Evolutionary conservation across 2,888 invertebrate species (phyloP), one percentile per base, ranked within the genome.

Genomic region (Tetragonula carbonaria): DNA sequence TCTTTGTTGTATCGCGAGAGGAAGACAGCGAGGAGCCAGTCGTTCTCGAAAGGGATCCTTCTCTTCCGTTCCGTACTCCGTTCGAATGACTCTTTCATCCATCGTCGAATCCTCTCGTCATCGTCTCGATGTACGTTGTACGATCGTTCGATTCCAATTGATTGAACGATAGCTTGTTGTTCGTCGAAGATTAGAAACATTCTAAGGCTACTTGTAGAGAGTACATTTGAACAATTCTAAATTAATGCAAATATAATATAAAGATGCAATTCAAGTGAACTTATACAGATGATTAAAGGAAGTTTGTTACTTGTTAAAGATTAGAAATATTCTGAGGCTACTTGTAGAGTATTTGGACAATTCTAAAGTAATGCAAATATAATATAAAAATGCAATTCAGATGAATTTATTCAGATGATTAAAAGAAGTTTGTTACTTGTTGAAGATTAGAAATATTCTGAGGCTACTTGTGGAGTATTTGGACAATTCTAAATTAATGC

Each of bases 51-150:
- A 45, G 84, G 79, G 86, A 80, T 65, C 81, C 78, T 45, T 81
- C 84, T 88, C 82, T 88, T 84, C 82, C 71, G 50, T 23, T 23
- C 18, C 72, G 68, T 68, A 53, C 45, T 70, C 59, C 85, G 85
- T 87, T 90, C 90, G 86, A 88, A 89, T 85, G 87, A 80, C 75
- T 79, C 89, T 89, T 86, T 90, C 86, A 89, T 68, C 74, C 45
- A n/a, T 63, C 73, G 71, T 82, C 72, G 23, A 87, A 73, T 85
- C 57, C 78, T 78, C 79, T 66, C 86, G 77, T 83, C 86, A 84
- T 80, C 75, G 72, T 16, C 16, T 38, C 67, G 51, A 82, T 70
- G 53, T 68, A 45, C 18, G 23, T 53, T 23, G 18, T 23, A 45
- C 14, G 53, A 62, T 62, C n/a, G 23, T 53, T 63, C 23, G 45